Evolutionary conservation across 2,797 vertebrate species (phyloP).

Genomic region (Helicolenus hilgendorfi): DNA sequence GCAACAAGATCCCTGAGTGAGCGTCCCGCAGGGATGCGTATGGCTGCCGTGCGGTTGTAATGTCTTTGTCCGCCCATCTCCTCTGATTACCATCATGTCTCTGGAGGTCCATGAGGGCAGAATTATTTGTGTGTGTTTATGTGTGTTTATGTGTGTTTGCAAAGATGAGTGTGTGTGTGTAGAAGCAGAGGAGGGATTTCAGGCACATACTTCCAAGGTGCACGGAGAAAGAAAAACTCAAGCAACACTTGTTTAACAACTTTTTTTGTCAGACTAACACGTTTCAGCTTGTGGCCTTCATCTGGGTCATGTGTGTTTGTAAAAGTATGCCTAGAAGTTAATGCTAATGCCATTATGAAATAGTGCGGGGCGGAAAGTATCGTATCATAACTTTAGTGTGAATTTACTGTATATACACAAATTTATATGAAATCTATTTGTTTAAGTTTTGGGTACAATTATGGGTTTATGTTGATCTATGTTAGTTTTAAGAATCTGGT

Average conservation of each 20-base stretch:
- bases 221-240: not conserved
- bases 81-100: slow-evolving; percentile 77
- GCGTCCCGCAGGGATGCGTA: slow-evolving; percentile 54
- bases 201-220: not conserved
- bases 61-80: slow-evolving; percentile 75
- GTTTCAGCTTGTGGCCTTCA: not conserved
- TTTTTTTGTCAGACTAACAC: not conserved
- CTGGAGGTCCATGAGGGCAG: slow-evolving; percentile 38
- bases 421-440: not conserved
- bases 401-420: not conserved
- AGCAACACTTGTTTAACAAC: not conserved
- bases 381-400: not conserved
- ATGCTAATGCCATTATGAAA: not conserved
- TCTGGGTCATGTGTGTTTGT: not conserved
- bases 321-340: not conserved
- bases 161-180: slow-evolving; percentile 9
- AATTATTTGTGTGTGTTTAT: slow-evolving; percentile 15
- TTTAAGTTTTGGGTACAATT: not conserved
- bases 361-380: too few species aligned
- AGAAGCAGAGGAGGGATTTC: not conserved
- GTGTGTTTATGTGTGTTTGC: slow-evolving; percentile 28
- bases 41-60: slow-evolving; percentile 59
- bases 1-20: slow-evolving; percentile 52
- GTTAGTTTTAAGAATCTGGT: not conserved
- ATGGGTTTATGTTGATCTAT: not conserved